Conservation (phyloP, 1,140 invertebrate species). For the Patella vulgata region DNA sequence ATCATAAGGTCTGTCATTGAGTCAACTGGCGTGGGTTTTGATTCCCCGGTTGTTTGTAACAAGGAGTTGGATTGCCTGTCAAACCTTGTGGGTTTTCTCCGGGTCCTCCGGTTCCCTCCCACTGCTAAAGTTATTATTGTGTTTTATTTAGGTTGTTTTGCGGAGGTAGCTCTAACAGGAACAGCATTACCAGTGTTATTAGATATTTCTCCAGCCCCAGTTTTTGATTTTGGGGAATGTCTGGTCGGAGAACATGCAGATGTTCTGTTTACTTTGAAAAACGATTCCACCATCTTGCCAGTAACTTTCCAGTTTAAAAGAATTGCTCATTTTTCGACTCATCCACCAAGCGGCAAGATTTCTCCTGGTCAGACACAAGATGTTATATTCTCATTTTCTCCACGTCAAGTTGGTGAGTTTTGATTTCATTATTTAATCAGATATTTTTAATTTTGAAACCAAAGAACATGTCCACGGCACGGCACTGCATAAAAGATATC, state of each 20-base stretch:
- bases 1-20: too few species aligned
- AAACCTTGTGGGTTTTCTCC: too few species aligned
- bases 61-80: too few species aligned
- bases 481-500: too few species aligned
- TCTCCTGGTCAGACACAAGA: constrained; percentile 54
- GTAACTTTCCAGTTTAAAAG: constrained; percentile 59
- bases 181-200: constrained; percentile 65
- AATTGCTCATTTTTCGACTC: constrained; percentile 62
- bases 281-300: constrained; percentile 58
- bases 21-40: too few species aligned
- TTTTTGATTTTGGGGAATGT: constrained; percentile 63
- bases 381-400: constrained; percentile 63
- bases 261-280: constrained; percentile 55
- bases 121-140: neutral
- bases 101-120: too few species aligned
- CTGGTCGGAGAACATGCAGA: constrained; percentile 61
- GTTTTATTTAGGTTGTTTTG: constrained; percentile 30
- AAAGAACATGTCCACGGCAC: too few species aligned
- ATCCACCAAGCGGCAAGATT: constrained; percentile 61
- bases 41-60: too few species aligned
- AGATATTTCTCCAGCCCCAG: constrained; percentile 49
- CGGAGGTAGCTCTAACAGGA: constrained; percentile 64
- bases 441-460: too few species aligned
- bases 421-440: constrained; percentile 2
- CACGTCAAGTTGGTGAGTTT: constrained; percentile 64